These are phyloP conservation scores for Drosophila cognata DNA, from an alignment of 2,888 invertebrate species.

Conservation along the genomic window DNA sequence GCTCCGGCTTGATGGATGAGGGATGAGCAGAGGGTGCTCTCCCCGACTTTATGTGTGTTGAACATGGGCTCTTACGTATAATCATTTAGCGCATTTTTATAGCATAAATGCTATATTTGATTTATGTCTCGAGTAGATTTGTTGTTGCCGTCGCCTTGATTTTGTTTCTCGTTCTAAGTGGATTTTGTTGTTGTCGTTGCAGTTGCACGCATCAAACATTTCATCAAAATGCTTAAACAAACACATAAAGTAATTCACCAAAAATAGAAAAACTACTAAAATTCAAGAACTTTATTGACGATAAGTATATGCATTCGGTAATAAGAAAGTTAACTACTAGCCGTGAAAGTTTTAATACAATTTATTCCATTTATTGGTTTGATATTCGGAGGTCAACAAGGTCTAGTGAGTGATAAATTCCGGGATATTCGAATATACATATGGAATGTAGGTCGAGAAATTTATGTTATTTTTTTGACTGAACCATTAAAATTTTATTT, in stretches of 20 bases:
- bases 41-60: neutral
- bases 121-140: constrained; percentile 33
- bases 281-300: neutral
- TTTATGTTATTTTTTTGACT: neutral
- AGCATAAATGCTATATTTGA: constrained; percentile 47
- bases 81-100: constrained; percentile 32
- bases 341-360: neutral
- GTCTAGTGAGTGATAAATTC: neutral
- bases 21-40: neutral
- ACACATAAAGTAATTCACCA: neutral
- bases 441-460: neutral
- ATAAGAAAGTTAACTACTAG: neutral
- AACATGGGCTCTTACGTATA: constrained; percentile 37
- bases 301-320: neutral
- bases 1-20: neutral
- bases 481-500: neutral
- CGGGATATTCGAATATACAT: neutral
- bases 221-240: neutral
- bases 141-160: constrained; percentile 54
- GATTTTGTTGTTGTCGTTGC: constrained; percentile 51
- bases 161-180: constrained; percentile 58
- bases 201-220: constrained; percentile 20
- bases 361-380: neutral
- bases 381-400: neutral
- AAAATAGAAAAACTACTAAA: neutral